Percentiles rank a stretch among this genome's conserved stretches.
phyloP scores from a whole-genome alignment of 2,113 vertebrate genomes.

The Camelus dromedarius region DNA sequence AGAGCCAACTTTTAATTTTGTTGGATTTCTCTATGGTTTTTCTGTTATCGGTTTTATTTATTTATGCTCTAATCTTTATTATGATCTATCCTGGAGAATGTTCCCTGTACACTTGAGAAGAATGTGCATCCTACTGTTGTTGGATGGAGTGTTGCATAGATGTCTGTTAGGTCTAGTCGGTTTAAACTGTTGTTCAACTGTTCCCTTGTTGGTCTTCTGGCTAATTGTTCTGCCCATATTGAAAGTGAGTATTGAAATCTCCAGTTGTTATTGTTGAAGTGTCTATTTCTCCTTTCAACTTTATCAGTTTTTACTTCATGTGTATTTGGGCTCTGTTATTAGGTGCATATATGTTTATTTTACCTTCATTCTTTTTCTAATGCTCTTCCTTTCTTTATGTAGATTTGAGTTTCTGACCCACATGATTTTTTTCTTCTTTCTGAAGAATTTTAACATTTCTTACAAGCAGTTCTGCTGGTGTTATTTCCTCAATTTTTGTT shows the following conservation, averaged over 20 bases:
- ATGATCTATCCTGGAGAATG: background rate
- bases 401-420: background rate
- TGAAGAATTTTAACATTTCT: constrained; percentile 9
- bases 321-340: background rate
- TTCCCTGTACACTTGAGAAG: background rate
- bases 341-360: background rate
- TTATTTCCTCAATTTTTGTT: background rate
- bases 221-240: background rate
- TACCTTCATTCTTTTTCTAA: background rate
- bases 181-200: background rate
- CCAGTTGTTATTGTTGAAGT: background rate
- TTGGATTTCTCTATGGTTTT: background rate
- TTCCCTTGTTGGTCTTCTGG: background rate
- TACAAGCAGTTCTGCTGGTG: background rate
- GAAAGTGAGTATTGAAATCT: background rate
- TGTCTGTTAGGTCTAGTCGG: too few species aligned
- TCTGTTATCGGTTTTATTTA: background rate
- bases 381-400: background rate
- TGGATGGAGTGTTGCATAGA: background rate
- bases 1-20: background rate
- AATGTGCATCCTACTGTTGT: rapidly evolving
- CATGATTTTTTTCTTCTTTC: background rate
- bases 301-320: background rate
- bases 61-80: background rate
- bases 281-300: background rate